phyloP scores from a whole-genome alignment of 2,888 invertebrate genomes.

The Thymelicus sylvestris region DNA sequence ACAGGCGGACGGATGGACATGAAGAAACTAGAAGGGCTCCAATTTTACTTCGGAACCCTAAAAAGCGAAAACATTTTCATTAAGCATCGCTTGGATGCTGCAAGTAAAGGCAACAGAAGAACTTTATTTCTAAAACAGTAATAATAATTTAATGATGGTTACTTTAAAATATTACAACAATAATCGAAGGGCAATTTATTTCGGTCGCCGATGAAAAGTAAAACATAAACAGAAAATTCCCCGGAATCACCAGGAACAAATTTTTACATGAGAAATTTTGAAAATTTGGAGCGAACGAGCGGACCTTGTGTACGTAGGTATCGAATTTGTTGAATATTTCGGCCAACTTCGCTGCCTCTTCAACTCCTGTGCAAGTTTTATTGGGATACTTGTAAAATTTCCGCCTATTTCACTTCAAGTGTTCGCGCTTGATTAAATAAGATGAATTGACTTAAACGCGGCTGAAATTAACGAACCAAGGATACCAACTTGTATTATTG shows the following conservation, averaged over 20 bases:
- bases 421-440: slow-evolving; percentile 81
- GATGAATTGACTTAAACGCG: slow-evolving; percentile 78
- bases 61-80: too few species aligned
- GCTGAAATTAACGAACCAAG: slow-evolving; percentile 48
- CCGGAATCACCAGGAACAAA: slow-evolving; percentile 17
- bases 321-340: slow-evolving; percentile 75
- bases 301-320: slow-evolving; percentile 53
- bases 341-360: slow-evolving; percentile 63
- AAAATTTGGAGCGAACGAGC: slow-evolving; percentile 36
- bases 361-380: slow-evolving; percentile 77
- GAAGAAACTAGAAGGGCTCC: too few species aligned
- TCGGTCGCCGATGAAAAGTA: not conserved
- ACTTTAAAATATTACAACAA: too few species aligned
- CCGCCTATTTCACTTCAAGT: slow-evolving; percentile 74
- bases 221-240: slow-evolving; percentile 1
- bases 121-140: too few species aligned
- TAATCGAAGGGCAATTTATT: not conserved
- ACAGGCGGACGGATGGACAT: too few species aligned
- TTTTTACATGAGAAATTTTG: slow-evolving; percentile 25
- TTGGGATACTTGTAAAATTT: slow-evolving; percentile 84
- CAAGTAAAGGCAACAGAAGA: too few species aligned
- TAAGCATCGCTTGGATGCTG: too few species aligned
- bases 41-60: too few species aligned
- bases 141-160: too few species aligned
- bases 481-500: slow-evolving; percentile 37